These are phyloP conservation scores for Enteromius radiatus DNA, from an alignment of 2,797 vertebrate genomes.

Conservation along the genomic window DNA sequence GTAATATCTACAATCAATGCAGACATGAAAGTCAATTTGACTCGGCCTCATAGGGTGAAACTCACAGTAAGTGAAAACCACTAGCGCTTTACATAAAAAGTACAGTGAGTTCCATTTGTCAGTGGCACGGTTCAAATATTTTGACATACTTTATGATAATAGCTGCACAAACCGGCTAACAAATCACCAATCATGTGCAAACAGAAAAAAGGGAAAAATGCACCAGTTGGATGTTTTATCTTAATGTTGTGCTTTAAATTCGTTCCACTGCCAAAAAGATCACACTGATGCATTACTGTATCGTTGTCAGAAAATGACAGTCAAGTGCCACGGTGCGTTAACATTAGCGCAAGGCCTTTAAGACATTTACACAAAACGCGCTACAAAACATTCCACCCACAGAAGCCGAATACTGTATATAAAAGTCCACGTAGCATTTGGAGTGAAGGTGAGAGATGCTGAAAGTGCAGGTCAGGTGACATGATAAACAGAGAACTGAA, in stretches of 20 bases:
- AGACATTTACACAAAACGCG: conserved; percentile 35
- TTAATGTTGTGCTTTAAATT: conserved; percentile 47
- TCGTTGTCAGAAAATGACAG: conserved; percentile 45
- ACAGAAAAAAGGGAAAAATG: conserved; percentile 25
- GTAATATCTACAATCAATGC: conserved; percentile 77
- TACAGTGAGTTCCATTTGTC: conserved; percentile 67
- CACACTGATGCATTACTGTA: conserved; percentile 25
- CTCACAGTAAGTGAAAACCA: conserved; percentile 69
- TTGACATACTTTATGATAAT: conserved; percentile 69
- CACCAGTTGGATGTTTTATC: background rate
- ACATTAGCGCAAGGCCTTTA: conserved; percentile 20
- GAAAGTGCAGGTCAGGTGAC: conserved; percentile 22
- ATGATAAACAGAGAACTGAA: conserved; percentile 35
- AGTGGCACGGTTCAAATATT: conserved; percentile 73
- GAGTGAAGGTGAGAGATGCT: conserved; percentile 21
- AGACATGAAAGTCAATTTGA: conserved; percentile 80
- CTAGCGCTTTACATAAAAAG: conserved; percentile 68
- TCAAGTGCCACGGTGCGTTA: conserved; percentile 11
- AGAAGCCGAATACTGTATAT: background rate
- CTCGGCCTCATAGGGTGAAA: conserved; percentile 72
- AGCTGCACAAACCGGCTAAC: conserved; percentile 51
- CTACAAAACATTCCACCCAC: conserved; percentile 34
- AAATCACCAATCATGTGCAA: conserved; percentile 49
- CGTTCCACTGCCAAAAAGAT: conserved; percentile 28
- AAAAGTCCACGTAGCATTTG: conserved; percentile 19